Evolutionary conservation across 2,797 vertebrate genomes (phyloP), one percentile per base, ranked within the genome.

Genomic region (Aratinga solstitialis): DNA sequence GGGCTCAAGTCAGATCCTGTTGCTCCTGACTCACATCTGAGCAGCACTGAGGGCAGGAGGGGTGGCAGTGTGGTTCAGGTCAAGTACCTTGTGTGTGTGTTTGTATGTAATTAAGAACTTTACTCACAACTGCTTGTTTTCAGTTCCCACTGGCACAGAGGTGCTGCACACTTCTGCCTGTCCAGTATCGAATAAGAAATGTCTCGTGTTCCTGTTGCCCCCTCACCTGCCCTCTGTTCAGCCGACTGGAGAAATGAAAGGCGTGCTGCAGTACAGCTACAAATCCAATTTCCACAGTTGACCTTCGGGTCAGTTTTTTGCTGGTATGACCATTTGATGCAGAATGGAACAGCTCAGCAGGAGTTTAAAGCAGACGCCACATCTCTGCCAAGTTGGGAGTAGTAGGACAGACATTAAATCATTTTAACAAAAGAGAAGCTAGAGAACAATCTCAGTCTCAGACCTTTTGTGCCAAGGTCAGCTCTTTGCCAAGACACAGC

Each of bases 301-400:
- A 38, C 51, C 71, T 65, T 48, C 0, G 1, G 29, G 23, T 78
- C 54, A 42, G 13, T 3, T 0, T 0, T 32, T 36, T 58, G 51
- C 69, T 59, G 32, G 59, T 5, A 4, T 45, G 36, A n/a, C 51
- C 63, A 68, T 23, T 21, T 27, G 11, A 11, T 0, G 0, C 12
- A 26, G 80, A 29, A 50, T 11, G 43, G 26, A 45, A 7, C 17
- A 42, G 17, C 59, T 84, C 34, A 66, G 62, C 9, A 82, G 79
- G 38, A 77, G 8, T 38, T 78, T 23, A 38, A 58, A 87, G 78
- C 54, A 80, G 63, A 26, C 11, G 14, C 14, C 63, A 16, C 5
- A 26, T 20, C 51, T 84, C 45, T 58, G 53, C 26, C 14, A 82
- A 54, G n/a, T 0, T 56, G 66, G 29, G 30, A 81, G 24, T 15